Percentiles rank a stretch among this genome's conserved stretches.
Conservation (phyloP, 2,113 vertebrate genomes). For the Irena cyanogastra region DNA sequence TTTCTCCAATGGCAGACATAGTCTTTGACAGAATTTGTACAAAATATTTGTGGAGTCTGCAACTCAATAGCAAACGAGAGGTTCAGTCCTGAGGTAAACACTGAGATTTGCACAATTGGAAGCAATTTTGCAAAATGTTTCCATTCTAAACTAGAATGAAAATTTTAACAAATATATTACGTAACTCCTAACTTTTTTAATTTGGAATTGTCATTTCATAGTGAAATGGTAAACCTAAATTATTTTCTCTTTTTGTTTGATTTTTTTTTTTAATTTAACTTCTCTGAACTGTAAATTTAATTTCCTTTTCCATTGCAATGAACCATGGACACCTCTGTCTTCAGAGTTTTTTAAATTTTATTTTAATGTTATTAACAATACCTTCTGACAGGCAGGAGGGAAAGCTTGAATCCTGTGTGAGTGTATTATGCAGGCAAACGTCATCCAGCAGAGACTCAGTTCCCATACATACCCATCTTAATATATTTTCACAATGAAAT, state of each 20-base stretch:
- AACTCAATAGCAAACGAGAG: accelerated
- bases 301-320: background rate
- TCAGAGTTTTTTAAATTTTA: background rate
- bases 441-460: background rate
- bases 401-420: background rate
- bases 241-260: background rate
- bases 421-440: background rate
- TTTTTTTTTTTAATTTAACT: background rate
- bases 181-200: background rate
- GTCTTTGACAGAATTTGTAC: background rate
- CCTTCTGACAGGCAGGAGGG: background rate
- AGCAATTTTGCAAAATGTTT: background rate
- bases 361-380: background rate
- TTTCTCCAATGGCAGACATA: background rate
- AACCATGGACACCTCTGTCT: background rate
- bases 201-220: background rate
- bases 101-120: background rate
- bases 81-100: background rate
- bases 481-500: slow-evolving; percentile 21
- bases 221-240: background rate
- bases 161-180: background rate
- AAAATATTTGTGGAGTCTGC: background rate
- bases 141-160: background rate
- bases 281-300: background rate
- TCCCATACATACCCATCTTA: background rate